phyloP scores from a whole-genome alignment of 2,888 invertebrate genomes.

The Drosophila monieri region DNA sequence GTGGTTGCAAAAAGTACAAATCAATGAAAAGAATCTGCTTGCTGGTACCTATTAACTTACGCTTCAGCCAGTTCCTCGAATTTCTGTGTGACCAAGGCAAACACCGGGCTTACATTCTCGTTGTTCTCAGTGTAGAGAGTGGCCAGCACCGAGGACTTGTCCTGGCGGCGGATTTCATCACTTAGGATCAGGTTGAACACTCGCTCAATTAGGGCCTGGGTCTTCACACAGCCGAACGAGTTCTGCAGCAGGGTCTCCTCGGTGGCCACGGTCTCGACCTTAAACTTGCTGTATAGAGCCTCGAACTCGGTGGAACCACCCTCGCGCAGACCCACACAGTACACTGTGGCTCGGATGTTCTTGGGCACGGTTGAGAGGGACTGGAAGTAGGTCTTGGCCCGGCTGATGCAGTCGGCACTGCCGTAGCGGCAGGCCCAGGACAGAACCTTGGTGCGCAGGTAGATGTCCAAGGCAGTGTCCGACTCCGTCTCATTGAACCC shows the following conservation, averaged over 20 bases:
- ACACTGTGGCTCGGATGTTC: slow-evolving; percentile 89
- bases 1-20: background rate
- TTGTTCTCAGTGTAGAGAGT: slow-evolving; percentile 85
- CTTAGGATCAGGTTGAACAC: slow-evolving; percentile 85
- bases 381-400: slow-evolving; percentile 84
- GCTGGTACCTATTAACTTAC: slow-evolving; percentile 64
- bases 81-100: slow-evolving; percentile 84
- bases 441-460: slow-evolving; percentile 86
- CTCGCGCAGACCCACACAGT: slow-evolving; percentile 89
- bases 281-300: slow-evolving; percentile 87
- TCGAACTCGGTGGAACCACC: slow-evolving; percentile 88
- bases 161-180: slow-evolving; percentile 81
- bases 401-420: slow-evolving; percentile 85
- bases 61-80: slow-evolving; percentile 61
- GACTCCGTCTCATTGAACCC: slow-evolving; percentile 83
- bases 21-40: background rate
- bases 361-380: slow-evolving; percentile 83
- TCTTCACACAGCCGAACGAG: slow-evolving; percentile 88
- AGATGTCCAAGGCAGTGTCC: slow-evolving; percentile 86
- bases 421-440: slow-evolving; percentile 88
- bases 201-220: slow-evolving; percentile 85
- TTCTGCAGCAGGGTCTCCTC: slow-evolving; percentile 88
- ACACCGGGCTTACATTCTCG: slow-evolving; percentile 85
- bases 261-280: slow-evolving; percentile 86
- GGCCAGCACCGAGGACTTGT: slow-evolving; percentile 80